Base-by-base conservation (phyloP, 2,888 invertebrate species). In the Watsonalla binaria region DNA sequence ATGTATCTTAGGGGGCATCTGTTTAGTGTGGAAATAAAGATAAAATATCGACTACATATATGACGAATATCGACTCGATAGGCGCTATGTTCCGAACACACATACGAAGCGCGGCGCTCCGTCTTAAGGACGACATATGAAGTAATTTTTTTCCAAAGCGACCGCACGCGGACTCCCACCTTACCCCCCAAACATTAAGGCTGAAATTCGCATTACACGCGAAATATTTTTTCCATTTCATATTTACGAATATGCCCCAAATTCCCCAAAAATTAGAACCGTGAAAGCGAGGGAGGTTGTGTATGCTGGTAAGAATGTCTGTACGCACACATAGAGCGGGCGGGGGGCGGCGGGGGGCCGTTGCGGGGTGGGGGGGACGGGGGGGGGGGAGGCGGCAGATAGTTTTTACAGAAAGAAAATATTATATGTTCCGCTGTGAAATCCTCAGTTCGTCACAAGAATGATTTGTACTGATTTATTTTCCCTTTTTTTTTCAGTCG, bases 211-310 rank as follows among this genome's bases (percentile, higher is more conserved):
- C n/a, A 52, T 59, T 68, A 57, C 56, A 64, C 80, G 82, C 82
- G 83, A 86, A 88, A 90, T 90, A 90, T 90, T 90, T 90, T 90
- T 90, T 90, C 90, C 90, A 90, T 90, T 90, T 90, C 90, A 91
- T 90, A 91, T 91, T 91, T 91, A 91, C 91, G 91, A 91, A 92
- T 91, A 91, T 91, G 90, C 88, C 91, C 90, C 90, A 90, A 91
- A 91, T 91, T 91, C 91, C 87, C 90, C 83, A 91, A 91, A 91
- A 91, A 91, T 91, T 91, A 91, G 91, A 91, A 91, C 91, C 89
- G 90, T 91, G 91, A 90, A 90, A 87, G 90, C 83, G 79, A 66
- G 70, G 68, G 78, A 80, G 71, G 76, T 71, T 72, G 75, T 74
- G 71, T 66, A 68, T 73, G 80, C 63, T 78, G 76, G 76, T 73